A percentile compares a stretch with the other conserved stretches of the same genome.
Conservation (phyloP, 1,140 invertebrate species). For the Diabrotica virgifera region DNA sequence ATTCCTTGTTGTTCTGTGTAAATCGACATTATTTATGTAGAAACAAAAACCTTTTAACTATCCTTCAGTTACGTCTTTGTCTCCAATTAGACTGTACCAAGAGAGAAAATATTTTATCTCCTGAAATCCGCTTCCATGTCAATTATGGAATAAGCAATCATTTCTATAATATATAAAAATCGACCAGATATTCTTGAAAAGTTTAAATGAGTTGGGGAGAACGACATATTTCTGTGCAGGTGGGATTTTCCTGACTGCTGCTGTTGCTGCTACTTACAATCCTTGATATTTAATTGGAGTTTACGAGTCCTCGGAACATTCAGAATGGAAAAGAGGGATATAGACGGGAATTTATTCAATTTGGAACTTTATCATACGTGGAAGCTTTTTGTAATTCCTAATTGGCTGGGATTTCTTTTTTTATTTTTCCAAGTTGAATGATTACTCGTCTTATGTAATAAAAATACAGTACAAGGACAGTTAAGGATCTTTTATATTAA, state of each 20-base stretch:
- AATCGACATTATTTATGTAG: too few species aligned
- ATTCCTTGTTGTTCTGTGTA: too few species aligned
- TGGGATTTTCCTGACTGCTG: slow-evolving; percentile 8
- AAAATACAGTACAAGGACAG: too few species aligned
- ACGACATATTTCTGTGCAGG: slow-evolving; percentile 14
- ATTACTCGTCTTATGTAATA: too few species aligned
- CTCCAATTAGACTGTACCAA: slow-evolving; percentile 28
- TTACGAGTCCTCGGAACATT: slow-evolving; percentile 3
- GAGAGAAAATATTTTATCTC: slow-evolving; percentile 28
- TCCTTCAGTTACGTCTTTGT: neutral
- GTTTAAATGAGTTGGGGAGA: slow-evolving; percentile 18
- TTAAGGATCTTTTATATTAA: too few species aligned
- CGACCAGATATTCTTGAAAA: slow-evolving; percentile 7
- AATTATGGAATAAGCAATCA: slow-evolving; percentile 18
- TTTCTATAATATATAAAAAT: slow-evolving; percentile 10
- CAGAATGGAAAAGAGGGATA: neutral
- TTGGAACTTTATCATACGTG: neutral
- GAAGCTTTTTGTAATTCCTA: neutral
- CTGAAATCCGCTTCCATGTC: slow-evolving; percentile 25
- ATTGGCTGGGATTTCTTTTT: neutral
- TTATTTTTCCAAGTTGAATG: neutral
- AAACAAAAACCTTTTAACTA: too few species aligned
- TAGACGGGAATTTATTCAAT: slow-evolving; percentile 1
- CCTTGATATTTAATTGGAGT: slow-evolving; percentile 20
- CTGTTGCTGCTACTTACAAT: neutral